Percentiles rank a stretch among this genome's conserved stretches.
These are phyloP conservation scores for Saccostrea echinata DNA, from an alignment of 1,140 invertebrate species.

Conservation along the genomic window DNA sequence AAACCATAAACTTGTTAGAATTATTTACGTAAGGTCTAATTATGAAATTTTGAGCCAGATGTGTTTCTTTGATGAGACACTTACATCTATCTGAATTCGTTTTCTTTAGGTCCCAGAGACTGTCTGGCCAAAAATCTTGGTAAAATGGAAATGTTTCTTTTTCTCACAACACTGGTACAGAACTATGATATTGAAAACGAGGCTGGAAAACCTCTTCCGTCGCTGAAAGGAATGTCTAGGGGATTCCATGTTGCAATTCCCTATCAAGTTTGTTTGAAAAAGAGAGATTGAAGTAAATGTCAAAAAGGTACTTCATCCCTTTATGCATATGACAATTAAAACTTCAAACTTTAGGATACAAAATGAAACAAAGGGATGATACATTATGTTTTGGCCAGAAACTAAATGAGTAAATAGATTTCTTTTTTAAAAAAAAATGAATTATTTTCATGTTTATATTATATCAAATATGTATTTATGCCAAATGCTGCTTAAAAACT, in stretches of 20 bases:
- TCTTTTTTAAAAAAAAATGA: not conserved
- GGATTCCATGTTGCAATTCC: not conserved
- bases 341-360: not conserved
- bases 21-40: too few species aligned
- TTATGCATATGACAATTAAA: not conserved
- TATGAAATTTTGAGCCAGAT: too few species aligned
- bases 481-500: too few species aligned
- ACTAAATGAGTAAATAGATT: not conserved
- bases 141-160: conserved; percentile 4
- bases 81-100: not conserved
- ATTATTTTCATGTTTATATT: not conserved
- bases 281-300: not conserved
- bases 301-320: not conserved
- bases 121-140: not conserved
- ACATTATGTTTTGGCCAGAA: not conserved
- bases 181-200: not conserved
- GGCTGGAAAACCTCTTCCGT: not conserved
- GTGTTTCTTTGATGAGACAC: too few species aligned
- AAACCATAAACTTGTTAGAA: too few species aligned
- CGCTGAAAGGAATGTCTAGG: not conserved
- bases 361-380: not conserved
- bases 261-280: not conserved
- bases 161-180: not conserved
- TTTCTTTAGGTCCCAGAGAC: not conserved
- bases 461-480: too few species aligned